These are phyloP conservation scores for Drosophila ohnishii DNA, from an alignment of 1,140 invertebrate genomes.

Conservation along the genomic window DNA sequence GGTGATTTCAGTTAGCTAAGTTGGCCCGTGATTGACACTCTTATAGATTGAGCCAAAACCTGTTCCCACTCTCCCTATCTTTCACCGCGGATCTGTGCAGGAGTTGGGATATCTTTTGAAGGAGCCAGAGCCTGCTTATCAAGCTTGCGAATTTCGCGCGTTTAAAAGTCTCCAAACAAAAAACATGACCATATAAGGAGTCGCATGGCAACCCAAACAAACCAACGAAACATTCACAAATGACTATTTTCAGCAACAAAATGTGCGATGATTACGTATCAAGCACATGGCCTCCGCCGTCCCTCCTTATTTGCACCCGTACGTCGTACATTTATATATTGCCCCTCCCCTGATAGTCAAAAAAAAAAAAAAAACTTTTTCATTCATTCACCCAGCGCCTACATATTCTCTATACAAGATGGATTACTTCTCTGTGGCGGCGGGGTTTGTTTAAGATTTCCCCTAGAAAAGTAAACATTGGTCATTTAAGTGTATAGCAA, in stretches of 20 bases:
- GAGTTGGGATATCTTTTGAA: constrained; percentile 19
- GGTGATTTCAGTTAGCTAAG: background rate
- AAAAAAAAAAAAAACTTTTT: constrained; percentile 34
- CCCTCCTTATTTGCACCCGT: constrained; percentile 41
- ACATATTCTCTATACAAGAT: constrained; percentile 3
- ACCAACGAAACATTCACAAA: constrained; percentile 48
- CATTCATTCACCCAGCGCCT: constrained; percentile 50
- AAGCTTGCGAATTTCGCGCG: constrained; percentile 30
- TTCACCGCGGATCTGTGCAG: constrained; percentile 5
- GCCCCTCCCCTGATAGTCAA: constrained; percentile 26
- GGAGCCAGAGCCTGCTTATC: constrained; percentile 48
- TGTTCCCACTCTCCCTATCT: constrained; percentile 12
- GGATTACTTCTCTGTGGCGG: no score
- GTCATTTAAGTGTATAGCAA: background rate
- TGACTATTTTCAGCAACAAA: constrained; percentile 56
- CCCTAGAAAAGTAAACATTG: background rate
- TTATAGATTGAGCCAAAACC: constrained; percentile 13
- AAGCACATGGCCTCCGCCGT: constrained; percentile 43
- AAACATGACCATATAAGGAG: constrained; percentile 70
- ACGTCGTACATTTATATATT: constrained; percentile 13
- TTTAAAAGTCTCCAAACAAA: constrained; percentile 48
- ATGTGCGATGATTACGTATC: constrained; percentile 61
- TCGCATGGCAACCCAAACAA: constrained; percentile 23
- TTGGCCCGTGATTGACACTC: constrained; percentile 10
- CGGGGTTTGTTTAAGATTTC: background rate